Base-by-base conservation (phyloP, 1,140 invertebrate genomes). In the Drosophila busckii region DNA sequence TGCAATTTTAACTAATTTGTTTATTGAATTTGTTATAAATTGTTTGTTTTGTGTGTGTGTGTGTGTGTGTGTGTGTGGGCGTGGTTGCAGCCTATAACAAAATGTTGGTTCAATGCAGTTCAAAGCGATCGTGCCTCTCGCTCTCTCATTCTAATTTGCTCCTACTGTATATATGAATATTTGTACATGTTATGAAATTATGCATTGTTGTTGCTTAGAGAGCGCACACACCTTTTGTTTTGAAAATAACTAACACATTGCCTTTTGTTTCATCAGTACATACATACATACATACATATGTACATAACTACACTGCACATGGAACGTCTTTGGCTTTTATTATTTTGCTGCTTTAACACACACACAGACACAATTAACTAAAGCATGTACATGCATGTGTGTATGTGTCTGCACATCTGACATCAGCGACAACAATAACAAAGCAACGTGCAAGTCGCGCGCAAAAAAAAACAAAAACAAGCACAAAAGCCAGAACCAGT, bases 401-500 rank as follows among this genome's bases (percentile, higher is more conserved):
- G 23, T 42, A 6, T 32, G 22, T 55, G 29, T 66, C 19, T 44
- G 52, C 16, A 61, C 56, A 70, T 56, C 69, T 73, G 69, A 73
- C 69, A 73, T 73, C 69, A 73, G 69, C 69, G 69, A 73, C 64
- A 73, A 73, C 69, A 73, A 73, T 73, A 73, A 73, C 63, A 73
- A 73, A 73, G 69, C 63, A 73, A 63, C 52, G 69, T 73, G 69
- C 69, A 56, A 49, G 42, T 49, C 48, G 25, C 15, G 41, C 29
- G 46, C 53, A 17, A 59, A 50, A 44, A 50, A 28, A 50, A 44
- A 46, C 41, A 29, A 17, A 37, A 44, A 58, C 20, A 12, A 66
- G 62, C 40, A 54, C 41, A 40, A 65, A 65, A 65, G 45, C 29
- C 17, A 10, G 67, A 76, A 78, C 71, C 44, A 52, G 56, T 62